Conservation (phyloP, 2,113 vertebrate species). For the Pedionomus torquatus region DNA sequence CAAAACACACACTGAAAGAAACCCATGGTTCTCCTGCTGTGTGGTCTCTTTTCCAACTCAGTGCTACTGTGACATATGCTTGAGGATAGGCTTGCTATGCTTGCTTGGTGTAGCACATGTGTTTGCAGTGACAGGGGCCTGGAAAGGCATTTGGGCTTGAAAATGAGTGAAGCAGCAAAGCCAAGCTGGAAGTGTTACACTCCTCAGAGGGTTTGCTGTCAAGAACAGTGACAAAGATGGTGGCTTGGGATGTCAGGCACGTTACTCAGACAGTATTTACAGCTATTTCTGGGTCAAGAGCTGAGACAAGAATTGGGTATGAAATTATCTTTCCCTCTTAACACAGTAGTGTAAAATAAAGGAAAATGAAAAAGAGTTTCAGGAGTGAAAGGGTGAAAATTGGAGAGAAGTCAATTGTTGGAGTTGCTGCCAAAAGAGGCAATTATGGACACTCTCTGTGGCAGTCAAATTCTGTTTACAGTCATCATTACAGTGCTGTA, state of each 20-base stretch:
- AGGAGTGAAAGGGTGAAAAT: background rate
- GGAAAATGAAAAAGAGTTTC: slow-evolving; percentile 29
- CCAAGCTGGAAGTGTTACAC: background rate
- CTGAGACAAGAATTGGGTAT: background rate
- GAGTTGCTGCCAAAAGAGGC: background rate
- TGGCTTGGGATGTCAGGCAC: background rate
- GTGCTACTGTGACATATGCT: background rate
- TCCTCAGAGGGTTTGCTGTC: background rate
- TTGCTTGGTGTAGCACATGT: background rate
- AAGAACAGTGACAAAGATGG: background rate
- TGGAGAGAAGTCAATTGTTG: slow-evolving; percentile 3
- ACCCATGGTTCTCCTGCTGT: background rate
- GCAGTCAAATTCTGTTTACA: background rate
- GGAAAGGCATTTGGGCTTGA: background rate
- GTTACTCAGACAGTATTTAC: background rate
- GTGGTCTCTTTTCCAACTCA: accelerated
- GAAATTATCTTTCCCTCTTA: background rate
- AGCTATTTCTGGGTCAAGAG: slow-evolving; percentile 16
- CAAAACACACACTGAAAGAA: background rate
- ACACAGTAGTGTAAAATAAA: background rate
- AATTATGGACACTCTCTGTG: background rate
- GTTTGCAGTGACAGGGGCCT: background rate
- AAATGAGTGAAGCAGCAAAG: background rate
- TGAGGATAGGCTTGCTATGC: background rate
- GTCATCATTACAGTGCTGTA: background rate